Percentiles rank a stretch among this genome's conserved stretches.
Conservation (phyloP, 1,140 invertebrate species). For the Lepidotrigona ventralis region DNA sequence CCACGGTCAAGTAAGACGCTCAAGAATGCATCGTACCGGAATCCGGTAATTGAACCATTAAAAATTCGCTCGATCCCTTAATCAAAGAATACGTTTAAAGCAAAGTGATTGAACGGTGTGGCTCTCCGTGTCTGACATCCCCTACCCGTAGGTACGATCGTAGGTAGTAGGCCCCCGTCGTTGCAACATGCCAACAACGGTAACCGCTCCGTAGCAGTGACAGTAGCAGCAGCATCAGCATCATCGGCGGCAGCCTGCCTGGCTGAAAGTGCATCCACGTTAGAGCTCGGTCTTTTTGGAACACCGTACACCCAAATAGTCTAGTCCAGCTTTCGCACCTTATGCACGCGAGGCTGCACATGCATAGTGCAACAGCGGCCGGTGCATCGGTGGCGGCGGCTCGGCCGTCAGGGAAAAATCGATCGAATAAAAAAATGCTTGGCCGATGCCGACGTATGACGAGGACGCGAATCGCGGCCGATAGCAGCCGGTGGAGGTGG, state of each 20-base stretch:
- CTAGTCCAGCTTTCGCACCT: conserved; percentile 62
- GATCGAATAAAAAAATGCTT: conserved; percentile 70
- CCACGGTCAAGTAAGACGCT: conserved; percentile 35
- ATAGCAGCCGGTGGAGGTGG: conserved; percentile 52
- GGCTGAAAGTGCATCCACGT: conserved; percentile 58
- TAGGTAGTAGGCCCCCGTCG: neutral
- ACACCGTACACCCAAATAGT: conserved; percentile 60
- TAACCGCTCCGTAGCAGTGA: no score
- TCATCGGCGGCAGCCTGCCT: neutral
- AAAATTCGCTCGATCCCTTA: conserved; percentile 38
- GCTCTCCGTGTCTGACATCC: conserved; percentile 30
- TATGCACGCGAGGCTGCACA: conserved; percentile 64
- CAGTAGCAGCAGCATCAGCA: no score
- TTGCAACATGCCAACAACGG: neutral
- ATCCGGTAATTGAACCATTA: conserved; percentile 47
- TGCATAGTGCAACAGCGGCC: conserved; percentile 63
- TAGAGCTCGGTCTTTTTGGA: conserved; percentile 61
- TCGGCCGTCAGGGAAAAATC: conserved; percentile 59
- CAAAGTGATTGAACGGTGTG: conserved; percentile 31
- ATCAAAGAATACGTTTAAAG: conserved; percentile 51
- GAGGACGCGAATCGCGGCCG: conserved; percentile 69
- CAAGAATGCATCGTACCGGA: conserved; percentile 32
- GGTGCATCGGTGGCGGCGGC: conserved; percentile 44
- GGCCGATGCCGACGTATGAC: conserved; percentile 68
- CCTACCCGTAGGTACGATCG: neutral